Conservation (phyloP, 1,140 invertebrate genomes). For the Hetaerina americana region DNA sequence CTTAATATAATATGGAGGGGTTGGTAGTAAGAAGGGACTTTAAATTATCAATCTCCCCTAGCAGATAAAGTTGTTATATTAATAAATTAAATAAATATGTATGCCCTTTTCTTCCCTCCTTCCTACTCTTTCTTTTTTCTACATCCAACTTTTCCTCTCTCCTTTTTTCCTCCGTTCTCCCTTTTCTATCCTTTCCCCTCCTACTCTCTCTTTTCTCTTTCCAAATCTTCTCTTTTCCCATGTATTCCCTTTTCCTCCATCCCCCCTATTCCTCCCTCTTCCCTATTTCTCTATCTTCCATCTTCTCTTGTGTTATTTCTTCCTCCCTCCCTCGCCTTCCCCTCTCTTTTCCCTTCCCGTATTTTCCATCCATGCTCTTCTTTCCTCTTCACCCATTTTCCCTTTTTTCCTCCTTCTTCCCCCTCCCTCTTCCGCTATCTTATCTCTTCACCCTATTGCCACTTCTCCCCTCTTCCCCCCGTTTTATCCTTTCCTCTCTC, state of each 20-base stretch:
- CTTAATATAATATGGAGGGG: too few species aligned
- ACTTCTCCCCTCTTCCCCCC: neutral
- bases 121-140: neutral
- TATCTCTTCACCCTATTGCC: neutral
- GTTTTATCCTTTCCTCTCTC: neutral
- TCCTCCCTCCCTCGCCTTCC: neutral
- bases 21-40: too few species aligned
- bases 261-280: neutral
- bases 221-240: neutral
- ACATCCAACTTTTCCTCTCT: too few species aligned
- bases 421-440: neutral
- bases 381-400: neutral
- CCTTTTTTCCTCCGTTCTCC: neutral
- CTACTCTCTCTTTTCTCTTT: neutral
- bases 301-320: neutral
- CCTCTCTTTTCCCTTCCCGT: neutral
- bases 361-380: neutral
- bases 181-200: neutral
- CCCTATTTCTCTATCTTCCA: neutral
- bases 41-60: too few species aligned
- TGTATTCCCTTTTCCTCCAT: neutral
- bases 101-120: too few species aligned
- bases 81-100: too few species aligned
- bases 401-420: neutral
- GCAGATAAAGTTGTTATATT: too few species aligned